Evolutionary conservation across 2,113 vertebrate genomes (phyloP).

Genomic region (Okapia johnstoni): DNA sequence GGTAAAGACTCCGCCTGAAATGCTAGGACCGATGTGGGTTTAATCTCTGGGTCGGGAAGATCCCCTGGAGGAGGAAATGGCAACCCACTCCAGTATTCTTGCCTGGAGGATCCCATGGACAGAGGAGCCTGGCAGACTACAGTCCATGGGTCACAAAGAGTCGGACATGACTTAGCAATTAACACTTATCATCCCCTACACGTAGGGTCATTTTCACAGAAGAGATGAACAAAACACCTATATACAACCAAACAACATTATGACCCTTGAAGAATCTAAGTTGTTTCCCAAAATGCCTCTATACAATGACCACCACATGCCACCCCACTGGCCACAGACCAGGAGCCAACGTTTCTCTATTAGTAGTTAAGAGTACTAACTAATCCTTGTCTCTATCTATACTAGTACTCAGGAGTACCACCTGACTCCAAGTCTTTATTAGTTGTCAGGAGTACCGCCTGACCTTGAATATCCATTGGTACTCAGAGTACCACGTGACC

Average conservation of each 20-base stretch:
- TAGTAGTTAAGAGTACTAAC: neutral
- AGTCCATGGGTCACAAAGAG: neutral
- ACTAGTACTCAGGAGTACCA: neutral
- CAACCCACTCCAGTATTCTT: neutral
- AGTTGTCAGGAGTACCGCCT: accelerated
- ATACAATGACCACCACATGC: accelerated
- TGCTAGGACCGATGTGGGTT: accelerated
- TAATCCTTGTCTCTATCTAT: neutral
- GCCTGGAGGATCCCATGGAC: neutral
- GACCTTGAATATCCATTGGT: neutral
- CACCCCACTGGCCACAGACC: accelerated
- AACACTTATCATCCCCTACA: accelerated
- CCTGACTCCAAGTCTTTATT: neutral
- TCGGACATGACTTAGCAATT: neutral
- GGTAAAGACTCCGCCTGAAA: neutral
- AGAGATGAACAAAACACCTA: neutral
- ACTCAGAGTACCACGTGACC: neutral
- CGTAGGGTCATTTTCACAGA: neutral
- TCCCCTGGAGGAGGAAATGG: neutral
- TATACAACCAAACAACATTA: accelerated
- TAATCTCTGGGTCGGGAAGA: neutral
- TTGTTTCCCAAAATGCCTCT: neutral
- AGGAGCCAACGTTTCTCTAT: neutral
- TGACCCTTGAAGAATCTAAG: neutral
- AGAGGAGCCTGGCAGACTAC: neutral